A percentile compares a stretch with the other conserved stretches of the same genome.
Conservation (phyloP, 1,140 invertebrate genomes). For the Papilio polyxenes region DNA sequence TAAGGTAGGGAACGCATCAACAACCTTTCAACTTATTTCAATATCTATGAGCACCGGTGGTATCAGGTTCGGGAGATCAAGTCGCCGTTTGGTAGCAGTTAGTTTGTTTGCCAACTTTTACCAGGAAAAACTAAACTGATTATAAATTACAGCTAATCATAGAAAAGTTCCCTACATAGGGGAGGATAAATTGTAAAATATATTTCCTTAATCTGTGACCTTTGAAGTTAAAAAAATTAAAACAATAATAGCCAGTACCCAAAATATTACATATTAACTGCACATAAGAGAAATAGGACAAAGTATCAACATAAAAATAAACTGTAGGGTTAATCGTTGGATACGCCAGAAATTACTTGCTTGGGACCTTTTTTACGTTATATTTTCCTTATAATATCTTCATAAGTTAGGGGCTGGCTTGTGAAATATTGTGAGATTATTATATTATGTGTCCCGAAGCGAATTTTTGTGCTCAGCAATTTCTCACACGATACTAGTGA, state of each 20-base stretch:
- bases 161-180: no score
- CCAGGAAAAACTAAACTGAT: no score
- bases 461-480: not conserved
- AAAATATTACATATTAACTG: constrained; percentile 9
- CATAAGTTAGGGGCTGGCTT: constrained; percentile 19
- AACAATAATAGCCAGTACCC: not conserved
- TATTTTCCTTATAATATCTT: constrained; percentile 36
- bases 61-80: no score
- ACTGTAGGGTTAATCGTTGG: constrained; percentile 30
- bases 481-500: constrained; percentile 22
- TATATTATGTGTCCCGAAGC: constrained; percentile 23
- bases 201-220: not conserved
- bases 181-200: not conserved
- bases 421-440: constrained; percentile 34
- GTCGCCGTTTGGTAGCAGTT: no score
- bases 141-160: no score
- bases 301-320: constrained; percentile 10
- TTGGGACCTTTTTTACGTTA: constrained; percentile 25
- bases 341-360: constrained; percentile 30
- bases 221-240: constrained; percentile 11
- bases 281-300: constrained; percentile 15
- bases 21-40: no score
- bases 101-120: no score
- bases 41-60: no score
- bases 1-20: no score